A percentile compares a stretch with the other conserved stretches of the same genome.
These are phyloP conservation scores for Antedon mediterranea DNA, from an alignment of 53 echinoderm and acorn worm species.

Conservation along the genomic window DNA sequence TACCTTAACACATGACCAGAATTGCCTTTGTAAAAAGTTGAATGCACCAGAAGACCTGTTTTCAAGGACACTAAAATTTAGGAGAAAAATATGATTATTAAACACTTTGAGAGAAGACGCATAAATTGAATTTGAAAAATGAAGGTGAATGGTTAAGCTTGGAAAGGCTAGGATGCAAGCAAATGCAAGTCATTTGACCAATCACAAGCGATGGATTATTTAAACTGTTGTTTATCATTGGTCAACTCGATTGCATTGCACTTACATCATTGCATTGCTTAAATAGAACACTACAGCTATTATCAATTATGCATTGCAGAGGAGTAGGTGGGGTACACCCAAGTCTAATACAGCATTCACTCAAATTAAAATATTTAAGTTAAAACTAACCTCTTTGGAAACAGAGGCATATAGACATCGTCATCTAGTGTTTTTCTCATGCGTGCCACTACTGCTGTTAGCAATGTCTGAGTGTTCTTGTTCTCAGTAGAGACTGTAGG, in stretches of 20 bases:
- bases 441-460: conserved; percentile 65
- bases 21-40: conserved; percentile 82
- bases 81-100: background rate
- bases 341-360: too few species aligned
- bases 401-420: conserved; percentile 93
- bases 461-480: conserved; percentile 77
- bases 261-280: too few species aligned
- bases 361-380: background rate
- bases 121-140: background rate
- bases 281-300: too few species aligned
- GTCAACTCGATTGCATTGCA: too few species aligned
- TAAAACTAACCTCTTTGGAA: conserved; percentile 61
- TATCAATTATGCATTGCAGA: too few species aligned
- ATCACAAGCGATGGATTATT: too few species aligned
- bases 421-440: conserved; percentile 82
- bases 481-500: conserved; percentile 76
- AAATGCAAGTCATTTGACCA: too few species aligned
- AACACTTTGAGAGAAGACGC: background rate
- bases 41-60: conserved; percentile 62
- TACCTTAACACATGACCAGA: conserved; percentile 97
- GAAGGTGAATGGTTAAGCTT: too few species aligned
- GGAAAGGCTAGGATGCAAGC: too few species aligned
- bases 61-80: conserved; percentile 46
- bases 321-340: too few species aligned
- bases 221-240: too few species aligned